Percentiles rank a stretch among this genome's conserved stretches.
Conservation (phyloP, 2,113 vertebrate species). For the Rutilus rutilus region DNA sequence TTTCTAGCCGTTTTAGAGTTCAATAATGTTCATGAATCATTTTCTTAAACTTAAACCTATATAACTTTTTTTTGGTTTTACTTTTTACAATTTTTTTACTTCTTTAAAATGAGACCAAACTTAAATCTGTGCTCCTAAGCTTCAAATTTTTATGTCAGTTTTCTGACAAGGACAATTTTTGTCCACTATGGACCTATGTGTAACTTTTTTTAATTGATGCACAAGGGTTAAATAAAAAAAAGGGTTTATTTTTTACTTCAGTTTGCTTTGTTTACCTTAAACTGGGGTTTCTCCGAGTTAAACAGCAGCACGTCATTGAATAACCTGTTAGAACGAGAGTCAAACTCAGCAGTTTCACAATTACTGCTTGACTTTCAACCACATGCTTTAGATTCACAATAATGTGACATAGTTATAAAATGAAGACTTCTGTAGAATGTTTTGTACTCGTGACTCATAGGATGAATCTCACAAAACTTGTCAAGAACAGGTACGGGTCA, state of each 20-base stretch:
- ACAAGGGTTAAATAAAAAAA: too few species aligned
- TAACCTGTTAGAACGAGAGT: conserved; percentile 76
- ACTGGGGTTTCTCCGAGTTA: conserved; percentile 90
- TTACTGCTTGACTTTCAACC: neutral
- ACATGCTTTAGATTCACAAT: neutral
- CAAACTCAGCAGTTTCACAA: neutral
- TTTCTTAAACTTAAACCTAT: too few species aligned
- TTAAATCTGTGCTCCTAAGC: too few species aligned
- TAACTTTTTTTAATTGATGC: too few species aligned
- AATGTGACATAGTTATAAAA: neutral
- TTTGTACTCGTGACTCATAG: neutral
- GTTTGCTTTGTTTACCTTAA: conserved; percentile 83
- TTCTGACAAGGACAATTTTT: too few species aligned
- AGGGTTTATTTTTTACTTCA: neutral
- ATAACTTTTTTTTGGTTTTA: too few species aligned
- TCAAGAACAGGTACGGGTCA: neutral
- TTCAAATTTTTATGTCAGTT: too few species aligned
- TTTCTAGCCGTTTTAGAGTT: too few species aligned
- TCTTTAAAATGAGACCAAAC: too few species aligned
- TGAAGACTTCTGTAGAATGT: neutral
- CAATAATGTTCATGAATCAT: too few species aligned
- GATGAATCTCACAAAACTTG: neutral
- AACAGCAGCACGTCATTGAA: conserved; percentile 89
- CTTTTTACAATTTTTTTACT: too few species aligned
- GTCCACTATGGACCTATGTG: too few species aligned